Conservation (phyloP, 2,113 vertebrate species). For the Limanda limanda region DNA sequence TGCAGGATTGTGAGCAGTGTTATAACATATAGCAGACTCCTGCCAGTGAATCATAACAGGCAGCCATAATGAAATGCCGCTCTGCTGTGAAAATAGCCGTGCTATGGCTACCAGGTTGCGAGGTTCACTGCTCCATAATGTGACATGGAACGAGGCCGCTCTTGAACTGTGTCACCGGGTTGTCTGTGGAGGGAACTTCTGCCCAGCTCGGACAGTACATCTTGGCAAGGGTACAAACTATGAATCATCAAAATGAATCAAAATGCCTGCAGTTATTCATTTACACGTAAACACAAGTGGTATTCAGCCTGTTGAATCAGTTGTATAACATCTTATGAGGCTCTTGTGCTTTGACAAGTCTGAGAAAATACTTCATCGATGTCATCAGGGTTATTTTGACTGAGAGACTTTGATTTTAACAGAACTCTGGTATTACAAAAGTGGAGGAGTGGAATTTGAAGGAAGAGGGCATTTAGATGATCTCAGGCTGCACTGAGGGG, state of each 20-base stretch:
- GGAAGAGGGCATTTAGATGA: not conserved
- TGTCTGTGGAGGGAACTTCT: constrained; percentile 2
- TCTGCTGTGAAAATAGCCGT: constrained; percentile 42
- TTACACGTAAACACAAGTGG: not conserved
- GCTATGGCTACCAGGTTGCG: constrained; percentile 12
- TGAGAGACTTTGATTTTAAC: not conserved
- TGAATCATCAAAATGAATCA: no score
- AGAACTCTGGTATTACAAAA: not conserved
- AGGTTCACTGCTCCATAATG: constrained; percentile 2
- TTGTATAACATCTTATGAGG: not conserved
- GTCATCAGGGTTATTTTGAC: not conserved
- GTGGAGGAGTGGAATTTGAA: not conserved
- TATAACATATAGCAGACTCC: constrained; percentile 53
- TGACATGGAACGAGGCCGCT: not conserved
- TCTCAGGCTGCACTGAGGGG: not conserved
- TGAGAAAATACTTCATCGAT: not conserved
- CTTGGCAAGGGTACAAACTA: not conserved
- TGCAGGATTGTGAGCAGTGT: constrained; percentile 47
- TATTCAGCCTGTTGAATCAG: not conserved
- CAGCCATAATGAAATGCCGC: constrained; percentile 38
- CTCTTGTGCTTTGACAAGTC: not conserved
- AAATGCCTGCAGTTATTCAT: not conserved
- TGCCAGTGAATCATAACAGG: constrained; percentile 44
- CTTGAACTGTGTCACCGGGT: constrained; percentile 5
- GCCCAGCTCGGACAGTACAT: not conserved